Evolutionary conservation across 2,797 vertebrate species (phyloP).

Genomic region (Melanotaenia parkinsoni): DNA sequence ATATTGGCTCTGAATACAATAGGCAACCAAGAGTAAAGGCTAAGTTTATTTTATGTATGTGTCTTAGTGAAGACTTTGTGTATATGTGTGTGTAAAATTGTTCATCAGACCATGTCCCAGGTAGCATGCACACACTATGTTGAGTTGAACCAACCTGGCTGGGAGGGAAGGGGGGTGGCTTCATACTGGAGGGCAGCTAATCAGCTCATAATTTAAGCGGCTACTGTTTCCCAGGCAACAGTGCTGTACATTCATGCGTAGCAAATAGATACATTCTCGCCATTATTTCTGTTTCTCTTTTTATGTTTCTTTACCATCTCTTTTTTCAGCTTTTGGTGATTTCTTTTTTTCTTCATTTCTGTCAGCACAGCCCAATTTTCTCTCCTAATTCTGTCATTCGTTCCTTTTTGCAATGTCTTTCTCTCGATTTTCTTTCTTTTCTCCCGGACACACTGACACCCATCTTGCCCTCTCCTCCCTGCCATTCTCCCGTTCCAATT

Average conservation of each 20-base stretch:
- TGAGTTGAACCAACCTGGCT: conserved; percentile 55
- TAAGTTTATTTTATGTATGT: conserved; percentile 30
- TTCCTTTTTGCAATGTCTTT: conserved; percentile 29
- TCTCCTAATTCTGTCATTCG: conserved; percentile 42
- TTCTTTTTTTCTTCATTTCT: conserved; percentile 26
- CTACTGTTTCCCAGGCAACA: conserved; percentile 78
- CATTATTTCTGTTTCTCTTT: conserved; percentile 47
- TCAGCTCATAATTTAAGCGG: conserved; percentile 78
- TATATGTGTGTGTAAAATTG: conserved; percentile 30
- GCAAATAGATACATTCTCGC: conserved; percentile 66
- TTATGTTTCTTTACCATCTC: conserved; percentile 35
- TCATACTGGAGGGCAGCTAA: conserved; percentile 70
- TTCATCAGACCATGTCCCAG: conserved; percentile 66
- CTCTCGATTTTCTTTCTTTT: conserved; percentile 29
- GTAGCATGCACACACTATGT: conserved; percentile 64
- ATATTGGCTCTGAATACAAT: conserved; percentile 67
- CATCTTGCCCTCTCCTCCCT: conserved; percentile 13
- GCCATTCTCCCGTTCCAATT: conserved; percentile 33
- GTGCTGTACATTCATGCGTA: conserved; percentile 75
- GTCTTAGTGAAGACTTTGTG: conserved; percentile 4
- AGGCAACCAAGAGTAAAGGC: conserved; percentile 59
- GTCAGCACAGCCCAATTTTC: conserved; percentile 45
- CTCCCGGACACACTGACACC: conserved; percentile 26
- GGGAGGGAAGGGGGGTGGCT: neutral
- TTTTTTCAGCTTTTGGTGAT: conserved; percentile 14